A percentile compares a stretch with the other conserved stretches of the same genome.
Evolutionary conservation across 2,888 invertebrate species (phyloP).

Genomic region (Hydriomena furcata): DNA sequence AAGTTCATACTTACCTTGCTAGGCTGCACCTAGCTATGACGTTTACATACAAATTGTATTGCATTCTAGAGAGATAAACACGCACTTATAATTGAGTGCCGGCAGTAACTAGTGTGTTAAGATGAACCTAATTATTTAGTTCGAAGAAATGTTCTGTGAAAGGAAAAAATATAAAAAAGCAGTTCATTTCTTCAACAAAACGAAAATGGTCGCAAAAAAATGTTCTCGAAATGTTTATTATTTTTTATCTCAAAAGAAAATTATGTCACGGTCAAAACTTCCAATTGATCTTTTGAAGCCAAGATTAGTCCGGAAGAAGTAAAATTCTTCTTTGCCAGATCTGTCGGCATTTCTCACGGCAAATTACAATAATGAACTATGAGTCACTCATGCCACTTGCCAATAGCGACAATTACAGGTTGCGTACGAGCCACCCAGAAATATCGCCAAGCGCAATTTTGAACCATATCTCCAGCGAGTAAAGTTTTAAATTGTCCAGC

Average conservation of each 20-base stretch:
- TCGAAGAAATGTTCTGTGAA: too few species aligned
- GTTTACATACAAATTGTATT: too few species aligned
- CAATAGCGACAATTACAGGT: constrained; percentile 32
- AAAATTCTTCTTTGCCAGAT: constrained; percentile 49
- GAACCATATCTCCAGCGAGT: background rate
- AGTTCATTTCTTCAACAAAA: too few species aligned
- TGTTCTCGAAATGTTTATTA: background rate
- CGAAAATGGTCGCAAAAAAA: too few species aligned
- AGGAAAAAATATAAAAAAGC: too few species aligned
- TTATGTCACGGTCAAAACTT: constrained; percentile 14
- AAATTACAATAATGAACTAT: constrained; percentile 36
- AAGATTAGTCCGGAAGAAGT: constrained; percentile 48
- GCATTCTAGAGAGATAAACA: too few species aligned
- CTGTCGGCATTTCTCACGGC: constrained; percentile 45
- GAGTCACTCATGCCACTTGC: constrained; percentile 34
- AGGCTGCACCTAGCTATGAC: too few species aligned
- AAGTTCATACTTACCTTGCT: too few species aligned
- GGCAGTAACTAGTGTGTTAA: too few species aligned
- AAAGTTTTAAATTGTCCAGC: background rate
- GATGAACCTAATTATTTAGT: too few species aligned
- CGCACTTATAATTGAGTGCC: too few species aligned
- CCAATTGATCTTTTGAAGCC: constrained; percentile 20
- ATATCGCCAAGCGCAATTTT: background rate
- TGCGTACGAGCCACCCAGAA: constrained; percentile 4
- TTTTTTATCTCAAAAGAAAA: background rate